Evolutionary conservation across 1,140 invertebrate genomes (phyloP).

Genomic region (Drosophila teissieri): DNA sequence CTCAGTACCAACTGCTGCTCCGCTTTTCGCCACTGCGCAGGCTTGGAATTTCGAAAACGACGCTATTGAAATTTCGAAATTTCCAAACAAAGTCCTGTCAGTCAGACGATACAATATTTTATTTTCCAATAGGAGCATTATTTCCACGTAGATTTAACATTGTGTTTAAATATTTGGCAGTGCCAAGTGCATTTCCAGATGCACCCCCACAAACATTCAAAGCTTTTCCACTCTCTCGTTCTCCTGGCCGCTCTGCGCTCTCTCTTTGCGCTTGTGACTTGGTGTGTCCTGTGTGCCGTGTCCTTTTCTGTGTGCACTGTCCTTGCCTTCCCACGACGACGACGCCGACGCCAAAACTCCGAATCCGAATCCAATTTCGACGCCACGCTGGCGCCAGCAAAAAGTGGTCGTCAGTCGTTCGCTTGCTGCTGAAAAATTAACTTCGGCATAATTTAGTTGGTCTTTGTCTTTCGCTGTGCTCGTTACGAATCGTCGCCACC

Average conservation of each 20-base stretch:
- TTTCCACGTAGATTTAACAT: too few species aligned
- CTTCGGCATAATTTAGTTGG: constrained; percentile 81
- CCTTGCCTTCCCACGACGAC: constrained; percentile 54
- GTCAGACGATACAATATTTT: too few species aligned
- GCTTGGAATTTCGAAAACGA: constrained; percentile 17
- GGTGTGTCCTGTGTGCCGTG: constrained; percentile 16
- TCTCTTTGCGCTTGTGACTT: constrained; percentile 13
- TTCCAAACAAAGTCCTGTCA: too few species aligned
- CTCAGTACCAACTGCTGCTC: constrained; percentile 1
- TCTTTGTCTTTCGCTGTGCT: constrained; percentile 78
- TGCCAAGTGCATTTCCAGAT: neutral
- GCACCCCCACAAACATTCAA: neutral
- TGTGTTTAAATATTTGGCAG: too few species aligned
- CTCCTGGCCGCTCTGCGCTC: constrained; percentile 2
- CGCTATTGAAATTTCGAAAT: constrained; percentile 2
- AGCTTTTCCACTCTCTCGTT: neutral
- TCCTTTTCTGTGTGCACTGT: constrained; percentile 73
- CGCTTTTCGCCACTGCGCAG: constrained; percentile 22
- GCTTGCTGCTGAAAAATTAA: constrained; percentile 79
- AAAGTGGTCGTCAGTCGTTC: constrained; percentile 54
- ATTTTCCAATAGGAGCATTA: too few species aligned
- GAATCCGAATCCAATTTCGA: constrained; percentile 28
- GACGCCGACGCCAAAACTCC: constrained; percentile 33
- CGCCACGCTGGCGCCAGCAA: constrained; percentile 30
- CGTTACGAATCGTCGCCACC: constrained; percentile 63